Base-by-base conservation (phyloP, 2,113 vertebrate species). In the Amblyornis subalaris region DNA sequence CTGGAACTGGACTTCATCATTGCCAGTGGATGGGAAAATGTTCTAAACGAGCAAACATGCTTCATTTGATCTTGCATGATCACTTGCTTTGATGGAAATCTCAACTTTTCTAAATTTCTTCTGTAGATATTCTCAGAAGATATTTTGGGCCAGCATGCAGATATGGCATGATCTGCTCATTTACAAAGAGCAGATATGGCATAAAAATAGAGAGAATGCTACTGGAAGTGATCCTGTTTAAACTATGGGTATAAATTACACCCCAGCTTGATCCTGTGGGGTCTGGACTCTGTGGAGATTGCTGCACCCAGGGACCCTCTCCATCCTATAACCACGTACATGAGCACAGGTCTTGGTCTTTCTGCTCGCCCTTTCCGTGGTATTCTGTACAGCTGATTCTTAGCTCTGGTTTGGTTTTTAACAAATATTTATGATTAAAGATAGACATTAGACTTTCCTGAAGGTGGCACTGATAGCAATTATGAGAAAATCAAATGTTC, bases 281-380 rank as follows among this genome's bases (percentile, higher is more conserved):
- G 18, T 64, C n/a, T 60, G 24, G 8, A 24, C 20, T 44, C 31
- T 36, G 5, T 22, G 31, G 18, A 82, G 18, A 12, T 12, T 55
- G 14, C 44, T 54, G 16, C 33, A 72, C 7, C 12, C 22, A n/a
- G 42, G 10, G 26, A 51, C 12, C 24, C 7, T 42, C 19, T 69
- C 36, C 17, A 12, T 38, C 23, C 15, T 77, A 8, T 44, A 31
- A 48, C 6, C 3, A 22, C 11, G 6, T 15, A 25, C 0, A 0
- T 15, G 22, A 85, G 35, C 22, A 33, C 2, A 42, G 19, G 0
- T 1, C 15, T 64, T 44, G 9, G 6, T 64, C 29, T 81, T 53
- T 29, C 35, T 86, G 24, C 31, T 70, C 0, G 0, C 9, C 16
- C 58, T 70, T 45, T 12, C 23, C 19, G 6, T 4, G 12, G 13